These are phyloP conservation scores for Triops longicaudatus DNA, from an alignment of 1,140 invertebrate species.

Conservation along the genomic window DNA sequence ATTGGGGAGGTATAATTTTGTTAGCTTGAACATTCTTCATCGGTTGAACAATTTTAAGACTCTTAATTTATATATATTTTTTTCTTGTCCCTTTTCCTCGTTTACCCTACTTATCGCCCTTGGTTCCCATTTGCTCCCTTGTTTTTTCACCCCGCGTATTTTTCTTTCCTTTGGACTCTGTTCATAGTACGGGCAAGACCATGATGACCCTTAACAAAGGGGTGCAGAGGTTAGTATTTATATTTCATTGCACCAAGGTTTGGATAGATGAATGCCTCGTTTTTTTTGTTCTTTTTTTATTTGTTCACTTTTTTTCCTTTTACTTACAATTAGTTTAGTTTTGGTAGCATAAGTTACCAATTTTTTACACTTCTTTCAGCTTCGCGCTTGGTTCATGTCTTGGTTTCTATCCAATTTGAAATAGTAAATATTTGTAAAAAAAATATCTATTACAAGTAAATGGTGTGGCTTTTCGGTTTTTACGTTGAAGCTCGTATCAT, in stretches of 20 bases:
- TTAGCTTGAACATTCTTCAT: constrained; percentile 1
- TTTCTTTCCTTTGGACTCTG: constrained; percentile 30
- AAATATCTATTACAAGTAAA: constrained; percentile 19
- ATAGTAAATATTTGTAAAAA: too few relatives aligned
- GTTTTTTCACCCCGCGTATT: constrained; percentile 31
- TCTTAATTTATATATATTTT: constrained; percentile 13
- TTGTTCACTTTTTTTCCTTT: constrained; percentile 30
- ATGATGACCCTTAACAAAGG: constrained; percentile 82
- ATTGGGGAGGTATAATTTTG: background rate
- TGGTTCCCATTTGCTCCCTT: constrained; percentile 25
- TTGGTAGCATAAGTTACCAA: constrained; percentile 3
- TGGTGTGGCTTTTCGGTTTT: constrained; percentile 25
- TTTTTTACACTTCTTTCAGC: constrained; percentile 18
- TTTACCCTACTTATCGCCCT: constrained; percentile 16
- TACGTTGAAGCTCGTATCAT: constrained; percentile 18
- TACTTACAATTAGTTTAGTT: constrained; percentile 29
- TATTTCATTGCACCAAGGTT: constrained; percentile 16
- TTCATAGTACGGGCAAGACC: constrained; percentile 64
- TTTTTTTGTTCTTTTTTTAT: constrained; percentile 33
- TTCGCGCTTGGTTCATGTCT: constrained; percentile 28
- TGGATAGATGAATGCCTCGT: background rate
- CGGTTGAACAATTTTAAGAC: background rate
- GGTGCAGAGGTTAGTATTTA: constrained; percentile 67
- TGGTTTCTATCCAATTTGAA: constrained; percentile 25
- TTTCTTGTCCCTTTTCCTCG: constrained; percentile 13